Percentiles rank a stretch among this genome's conserved stretches.
These are phyloP conservation scores for Hermetia illucens DNA, from an alignment of 1,140 invertebrate genomes.

Conservation along the genomic window DNA sequence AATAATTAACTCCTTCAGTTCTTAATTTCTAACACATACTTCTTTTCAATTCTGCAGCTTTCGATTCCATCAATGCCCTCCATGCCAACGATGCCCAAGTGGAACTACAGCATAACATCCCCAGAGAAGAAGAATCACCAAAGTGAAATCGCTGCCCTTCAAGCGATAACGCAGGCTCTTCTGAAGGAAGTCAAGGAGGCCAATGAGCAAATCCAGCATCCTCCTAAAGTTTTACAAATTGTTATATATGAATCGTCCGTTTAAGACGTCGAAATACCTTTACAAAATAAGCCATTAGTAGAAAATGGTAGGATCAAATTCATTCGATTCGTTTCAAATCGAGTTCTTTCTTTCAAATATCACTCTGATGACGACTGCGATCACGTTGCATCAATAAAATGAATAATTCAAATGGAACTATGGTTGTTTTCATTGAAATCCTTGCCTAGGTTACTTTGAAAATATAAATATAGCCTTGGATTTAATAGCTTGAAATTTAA, in stretches of 20 bases:
- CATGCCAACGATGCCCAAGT: conserved; percentile 37
- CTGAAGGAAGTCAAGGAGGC: conserved; percentile 36
- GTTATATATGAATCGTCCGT: conserved; percentile 73
- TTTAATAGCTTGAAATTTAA: no score
- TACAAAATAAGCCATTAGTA: conserved; percentile 1
- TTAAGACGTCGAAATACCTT: no score
- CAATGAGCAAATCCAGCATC: conserved; percentile 24
- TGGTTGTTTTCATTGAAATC: no score
- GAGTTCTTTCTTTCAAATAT: no score
- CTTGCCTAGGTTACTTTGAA: no score
- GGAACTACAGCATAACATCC: conserved; percentile 16
- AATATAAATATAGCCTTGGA: no score
- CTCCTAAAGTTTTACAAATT: conserved; percentile 58
- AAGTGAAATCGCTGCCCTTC: conserved; percentile 55
- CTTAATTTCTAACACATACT: not conserved
- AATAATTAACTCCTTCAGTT: not conserved
- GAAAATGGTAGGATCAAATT: no score
- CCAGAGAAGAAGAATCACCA: conserved; percentile 29
- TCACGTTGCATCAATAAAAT: no score
- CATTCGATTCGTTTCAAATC: no score
- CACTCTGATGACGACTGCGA: no score
- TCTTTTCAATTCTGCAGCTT: not conserved
- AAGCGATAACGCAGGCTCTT: conserved; percentile 55
- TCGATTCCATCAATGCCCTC: not conserved
- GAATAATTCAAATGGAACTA: no score